Evolutionary conservation across 1,140 invertebrate species (phyloP).

Genomic region (Papilio aristodemus): DNA sequence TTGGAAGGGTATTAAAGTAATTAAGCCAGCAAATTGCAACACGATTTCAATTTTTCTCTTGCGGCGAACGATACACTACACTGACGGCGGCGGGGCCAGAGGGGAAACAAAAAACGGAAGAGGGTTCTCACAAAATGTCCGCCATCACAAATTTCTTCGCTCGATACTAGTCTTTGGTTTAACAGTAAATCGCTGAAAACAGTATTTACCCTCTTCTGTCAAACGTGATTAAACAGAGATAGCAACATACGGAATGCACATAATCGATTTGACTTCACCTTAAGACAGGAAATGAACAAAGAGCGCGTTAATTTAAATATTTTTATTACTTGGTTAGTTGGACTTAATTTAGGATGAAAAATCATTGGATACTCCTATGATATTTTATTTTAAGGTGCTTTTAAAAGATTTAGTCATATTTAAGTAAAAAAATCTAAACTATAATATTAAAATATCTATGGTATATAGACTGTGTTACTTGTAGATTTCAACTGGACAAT

Average conservation of each 20-base stretch:
- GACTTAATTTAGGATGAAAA: background rate
- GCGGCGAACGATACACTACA: conserved; percentile 80
- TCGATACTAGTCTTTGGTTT: conserved; percentile 32
- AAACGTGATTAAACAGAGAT: conserved; percentile 29
- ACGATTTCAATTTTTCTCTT: conserved; percentile 79
- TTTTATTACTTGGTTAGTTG: background rate
- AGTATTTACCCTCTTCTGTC: conserved; percentile 28
- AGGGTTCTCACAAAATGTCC: conserved; percentile 72
- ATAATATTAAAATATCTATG: background rate
- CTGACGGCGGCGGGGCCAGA: conserved; percentile 78
- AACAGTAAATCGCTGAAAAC: background rate
- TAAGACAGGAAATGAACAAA: conserved; percentile 21
- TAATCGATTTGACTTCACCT: conserved; percentile 23
- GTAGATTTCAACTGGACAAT: too few species aligned
- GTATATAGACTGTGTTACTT: too few species aligned
- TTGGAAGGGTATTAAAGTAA: conserved; percentile 80
- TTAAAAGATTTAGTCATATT: too few species aligned
- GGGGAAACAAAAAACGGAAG: conserved; percentile 79
- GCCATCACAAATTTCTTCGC: conserved; percentile 55
- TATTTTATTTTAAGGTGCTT: background rate
- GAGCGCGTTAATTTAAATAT: conserved; percentile 20
- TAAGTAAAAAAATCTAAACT: too few species aligned
- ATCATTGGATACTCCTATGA: background rate
- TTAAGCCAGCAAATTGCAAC: conserved; percentile 78
- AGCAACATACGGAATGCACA: conserved; percentile 22